phyloP scores from a whole-genome alignment of 1,140 invertebrate species.

The Diabrotica undecimpunctata region DNA sequence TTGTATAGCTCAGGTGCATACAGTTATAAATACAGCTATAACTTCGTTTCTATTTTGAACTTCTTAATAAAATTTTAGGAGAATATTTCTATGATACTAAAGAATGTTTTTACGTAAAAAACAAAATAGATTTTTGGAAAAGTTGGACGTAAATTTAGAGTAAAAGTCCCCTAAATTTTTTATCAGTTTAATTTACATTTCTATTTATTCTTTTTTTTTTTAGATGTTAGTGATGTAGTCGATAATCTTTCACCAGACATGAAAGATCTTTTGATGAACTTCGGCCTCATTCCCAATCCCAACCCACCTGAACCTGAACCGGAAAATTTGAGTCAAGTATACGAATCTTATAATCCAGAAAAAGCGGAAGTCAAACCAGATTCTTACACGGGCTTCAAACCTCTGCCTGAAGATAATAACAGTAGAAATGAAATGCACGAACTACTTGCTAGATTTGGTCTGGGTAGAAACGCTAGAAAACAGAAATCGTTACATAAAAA shows the following conservation, averaged over 20 bases:
- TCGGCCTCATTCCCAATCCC: slow-evolving; percentile 39
- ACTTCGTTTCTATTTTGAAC: no score
- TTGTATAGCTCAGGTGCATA: no score
- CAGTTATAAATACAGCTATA: no score
- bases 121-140: no score
- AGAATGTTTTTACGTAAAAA: no score
- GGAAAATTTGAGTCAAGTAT: slow-evolving; percentile 9
- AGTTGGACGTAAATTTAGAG: no score
- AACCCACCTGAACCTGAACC: not conserved
- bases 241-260: slow-evolving; percentile 48
- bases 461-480: slow-evolving; percentile 41
- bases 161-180: no score
- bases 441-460: slow-evolving; percentile 56
- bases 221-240: slow-evolving; percentile 43
- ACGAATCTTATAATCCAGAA: slow-evolving; percentile 28
- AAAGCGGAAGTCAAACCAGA: slow-evolving; percentile 42
- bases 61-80: no score
- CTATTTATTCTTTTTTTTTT: slow-evolving; percentile 9
- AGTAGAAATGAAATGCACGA: slow-evolving; percentile 55
- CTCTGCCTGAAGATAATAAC: slow-evolving; percentile 50
- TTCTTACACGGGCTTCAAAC: slow-evolving; percentile 58
- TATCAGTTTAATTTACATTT: not conserved
- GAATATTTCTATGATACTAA: no score
- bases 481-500: slow-evolving; percentile 23
- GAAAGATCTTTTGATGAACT: slow-evolving; percentile 47